These are phyloP conservation scores for Arctopsyche grandis DNA, from an alignment of 1,140 invertebrate species.

Conservation along the genomic window DNA sequence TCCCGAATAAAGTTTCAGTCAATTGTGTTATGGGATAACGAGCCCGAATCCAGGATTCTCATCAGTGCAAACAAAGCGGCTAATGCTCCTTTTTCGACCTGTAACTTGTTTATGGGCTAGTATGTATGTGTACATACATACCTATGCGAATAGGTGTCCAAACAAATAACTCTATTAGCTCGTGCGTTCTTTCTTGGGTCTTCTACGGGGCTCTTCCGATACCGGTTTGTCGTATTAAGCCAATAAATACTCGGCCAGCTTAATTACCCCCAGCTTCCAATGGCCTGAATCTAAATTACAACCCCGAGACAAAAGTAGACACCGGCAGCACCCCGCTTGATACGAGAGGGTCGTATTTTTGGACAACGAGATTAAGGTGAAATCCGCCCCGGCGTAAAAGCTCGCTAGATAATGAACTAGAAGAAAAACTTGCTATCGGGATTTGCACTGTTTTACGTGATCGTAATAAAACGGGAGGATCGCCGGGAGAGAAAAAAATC, in stretches of 20 bases:
- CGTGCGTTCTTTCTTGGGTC: constrained; percentile 45
- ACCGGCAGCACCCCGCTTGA: constrained; percentile 15
- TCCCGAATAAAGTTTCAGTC: background rate
- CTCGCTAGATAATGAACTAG: constrained; percentile 55
- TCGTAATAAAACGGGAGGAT: constrained; percentile 45
- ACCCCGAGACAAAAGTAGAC: constrained; percentile 49
- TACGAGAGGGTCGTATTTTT: constrained; percentile 51
- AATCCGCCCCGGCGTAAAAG: constrained; percentile 50
- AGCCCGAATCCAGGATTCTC: background rate
- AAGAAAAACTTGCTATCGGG: constrained; percentile 49
- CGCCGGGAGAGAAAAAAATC: background rate
- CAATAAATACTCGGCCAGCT: constrained; percentile 54
- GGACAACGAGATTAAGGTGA: constrained; percentile 55
- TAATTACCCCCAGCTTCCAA: constrained; percentile 52
- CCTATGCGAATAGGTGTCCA: background rate
- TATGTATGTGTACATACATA: background rate
- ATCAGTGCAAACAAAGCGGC: constrained; percentile 9
- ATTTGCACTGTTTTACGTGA: constrained; percentile 51
- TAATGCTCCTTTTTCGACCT: constrained; percentile 2
- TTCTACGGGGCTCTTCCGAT: constrained; percentile 37
- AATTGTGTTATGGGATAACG: constrained; percentile 5
- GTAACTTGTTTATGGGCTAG: background rate
- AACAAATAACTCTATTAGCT: constrained; percentile 44
- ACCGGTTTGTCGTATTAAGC: constrained; percentile 49
- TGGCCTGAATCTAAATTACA: constrained; percentile 55